These are phyloP conservation scores for Potamarius usumacintae DNA, from an alignment of 2,113 vertebrate species.

Conservation along the genomic window DNA sequence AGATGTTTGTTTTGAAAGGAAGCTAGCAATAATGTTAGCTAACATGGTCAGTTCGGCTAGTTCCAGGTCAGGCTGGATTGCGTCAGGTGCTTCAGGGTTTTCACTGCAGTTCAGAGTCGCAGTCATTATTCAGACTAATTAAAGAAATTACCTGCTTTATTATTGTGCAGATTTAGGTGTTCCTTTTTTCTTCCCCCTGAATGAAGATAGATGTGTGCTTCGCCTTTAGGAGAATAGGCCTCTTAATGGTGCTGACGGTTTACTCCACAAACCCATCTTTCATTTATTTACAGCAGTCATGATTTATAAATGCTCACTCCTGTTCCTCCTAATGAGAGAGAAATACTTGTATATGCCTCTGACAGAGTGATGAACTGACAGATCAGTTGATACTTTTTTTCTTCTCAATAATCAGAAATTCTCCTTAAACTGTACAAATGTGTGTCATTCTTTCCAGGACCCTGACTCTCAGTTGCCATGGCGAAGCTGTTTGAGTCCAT, in stretches of 20 bases:
- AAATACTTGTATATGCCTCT: not conserved
- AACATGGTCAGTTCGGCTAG: not conserved
- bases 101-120: not conserved
- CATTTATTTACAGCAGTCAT: not conserved
- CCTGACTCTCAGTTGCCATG: slow-evolving; percentile 63
- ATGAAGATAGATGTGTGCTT: not conserved
- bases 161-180: not conserved
- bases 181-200: not conserved
- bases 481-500: slow-evolving; percentile 89
- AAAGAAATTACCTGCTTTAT: not conserved
- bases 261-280: not conserved
- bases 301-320: not conserved
- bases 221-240: not conserved
- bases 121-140: not conserved
- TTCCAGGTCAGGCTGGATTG: not conserved
- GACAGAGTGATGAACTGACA: not conserved
- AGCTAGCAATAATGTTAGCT: not conserved
- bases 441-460: not conserved
- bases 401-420: not conserved
- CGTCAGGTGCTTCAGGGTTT: not conserved
- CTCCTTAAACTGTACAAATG: not conserved
- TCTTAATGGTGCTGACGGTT: slow-evolving; percentile 8
- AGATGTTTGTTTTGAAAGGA: not conserved
- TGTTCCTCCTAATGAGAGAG: not conserved
- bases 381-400: not conserved